Evolutionary conservation across 2,113 vertebrate species (phyloP).

Genomic region (Galeopterus variegatus): DNA sequence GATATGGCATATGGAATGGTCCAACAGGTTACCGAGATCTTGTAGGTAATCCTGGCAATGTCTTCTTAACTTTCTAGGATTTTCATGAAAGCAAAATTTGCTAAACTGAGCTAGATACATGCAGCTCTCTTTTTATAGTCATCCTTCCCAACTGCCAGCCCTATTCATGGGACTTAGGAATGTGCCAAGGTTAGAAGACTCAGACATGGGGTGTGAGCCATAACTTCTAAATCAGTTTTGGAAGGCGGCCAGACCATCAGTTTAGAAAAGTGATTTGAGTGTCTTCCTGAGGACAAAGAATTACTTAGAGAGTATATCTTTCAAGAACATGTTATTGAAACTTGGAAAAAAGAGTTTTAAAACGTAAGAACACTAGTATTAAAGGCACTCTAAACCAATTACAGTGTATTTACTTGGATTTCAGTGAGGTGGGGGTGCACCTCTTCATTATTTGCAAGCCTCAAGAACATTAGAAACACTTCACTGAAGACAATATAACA

Average conservation of each 20-base stretch:
- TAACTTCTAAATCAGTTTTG: constrained; percentile 85
- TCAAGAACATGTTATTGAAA: constrained; percentile 84
- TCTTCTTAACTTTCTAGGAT: constrained; percentile 80
- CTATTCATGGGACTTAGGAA: constrained; percentile 82
- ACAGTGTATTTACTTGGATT: constrained; percentile 81
- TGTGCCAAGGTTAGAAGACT: constrained; percentile 85
- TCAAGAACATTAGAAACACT: constrained; percentile 83
- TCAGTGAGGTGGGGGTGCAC: constrained; percentile 74
- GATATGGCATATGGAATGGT: background rate
- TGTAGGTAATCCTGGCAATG: constrained; percentile 69
- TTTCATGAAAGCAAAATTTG: constrained; percentile 82
- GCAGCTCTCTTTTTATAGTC: constrained; percentile 83
- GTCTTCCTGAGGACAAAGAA: constrained; percentile 84
- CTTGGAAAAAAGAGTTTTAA: constrained; percentile 80
- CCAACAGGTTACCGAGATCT: constrained; percentile 56
- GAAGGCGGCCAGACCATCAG: constrained; percentile 81
- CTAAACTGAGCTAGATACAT: constrained; percentile 76
- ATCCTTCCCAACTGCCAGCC: constrained; percentile 78
- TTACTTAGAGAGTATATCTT: constrained; percentile 84
- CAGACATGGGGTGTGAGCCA: constrained; percentile 82
- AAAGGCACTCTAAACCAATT: constrained; percentile 85
- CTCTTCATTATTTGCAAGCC: constrained; percentile 82
- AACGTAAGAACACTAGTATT: constrained; percentile 82
- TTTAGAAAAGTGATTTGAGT: constrained; percentile 84
- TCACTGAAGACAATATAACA: constrained; percentile 69